phyloP scores from a whole-genome alignment of 2,888 invertebrate genomes.

The Cataglyphis rosenhaueri region DNA sequence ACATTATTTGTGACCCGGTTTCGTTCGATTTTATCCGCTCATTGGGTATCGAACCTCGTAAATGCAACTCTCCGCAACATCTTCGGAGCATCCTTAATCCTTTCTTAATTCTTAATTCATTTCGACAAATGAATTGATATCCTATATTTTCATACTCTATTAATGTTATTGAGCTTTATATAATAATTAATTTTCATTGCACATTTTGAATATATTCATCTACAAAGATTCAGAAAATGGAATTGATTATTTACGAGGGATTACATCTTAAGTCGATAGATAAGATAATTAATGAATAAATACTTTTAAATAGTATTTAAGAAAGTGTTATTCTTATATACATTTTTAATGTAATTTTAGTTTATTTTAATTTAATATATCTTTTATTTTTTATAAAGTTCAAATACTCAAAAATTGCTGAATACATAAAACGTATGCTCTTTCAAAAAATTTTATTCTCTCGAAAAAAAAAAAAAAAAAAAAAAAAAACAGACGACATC shows the following conservation, averaged over 20 bases:
- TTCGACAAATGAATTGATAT: constrained; percentile 7
- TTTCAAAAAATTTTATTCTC: background rate
- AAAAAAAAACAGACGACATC: background rate
- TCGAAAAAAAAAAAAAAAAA: constrained; percentile 19
- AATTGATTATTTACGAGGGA: background rate
- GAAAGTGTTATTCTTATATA: background rate
- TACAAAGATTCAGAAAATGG: background rate
- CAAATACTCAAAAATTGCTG: background rate
- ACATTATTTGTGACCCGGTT: constrained; percentile 32
- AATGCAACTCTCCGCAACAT: constrained; percentile 32
- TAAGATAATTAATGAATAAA: background rate
- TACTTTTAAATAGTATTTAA: background rate
- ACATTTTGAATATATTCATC: background rate
- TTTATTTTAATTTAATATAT: background rate
- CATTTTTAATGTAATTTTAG: background rate
- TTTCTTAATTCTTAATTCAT: constrained; percentile 15
- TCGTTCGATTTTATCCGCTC: constrained; percentile 33
- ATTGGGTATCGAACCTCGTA: constrained; percentile 1
- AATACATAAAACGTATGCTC: background rate
- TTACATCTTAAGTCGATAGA: background rate
- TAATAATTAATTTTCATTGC: background rate
- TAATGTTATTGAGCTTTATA: background rate
- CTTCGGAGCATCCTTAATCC: background rate
- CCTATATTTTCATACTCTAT: background rate
- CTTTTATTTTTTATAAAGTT: background rate